Evolutionary conservation across 2,113 vertebrate species (phyloP), one percentile per base, ranked within the genome.

Genomic region (Lasiurus borealis): DNA sequence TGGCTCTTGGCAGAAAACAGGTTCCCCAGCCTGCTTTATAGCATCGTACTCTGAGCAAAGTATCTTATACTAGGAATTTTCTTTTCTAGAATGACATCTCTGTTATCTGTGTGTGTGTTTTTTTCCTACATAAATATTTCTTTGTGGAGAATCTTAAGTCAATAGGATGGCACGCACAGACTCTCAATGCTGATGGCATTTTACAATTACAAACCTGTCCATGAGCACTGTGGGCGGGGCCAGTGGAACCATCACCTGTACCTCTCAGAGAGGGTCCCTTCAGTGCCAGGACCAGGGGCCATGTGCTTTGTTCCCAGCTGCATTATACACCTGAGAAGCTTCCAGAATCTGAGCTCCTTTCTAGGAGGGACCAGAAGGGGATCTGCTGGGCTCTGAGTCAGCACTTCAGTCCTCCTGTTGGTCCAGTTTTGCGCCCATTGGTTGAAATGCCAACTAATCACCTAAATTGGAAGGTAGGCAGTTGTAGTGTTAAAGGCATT

Each of bases 121-220:
- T 75, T 46, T 40, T 8, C 14, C 25, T 81, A n/a, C 84, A 71
- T 96, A 90, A 90, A 94, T 89, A 87, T 95, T 94, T 94, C 93
- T 93, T 95, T 95, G 94, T 94, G 92, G 77, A 21, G 73, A 50
- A 44, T 81, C 57, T 4, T 0, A 27, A 23, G 72, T 73, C 80
- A 50, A n/a, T 6, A 52, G 44, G 76, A 93, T 71, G 40, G 73
- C 44, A 40, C 46, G 69, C 31, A 84, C 69, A 29, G 3, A 62
- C 69, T 44, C 3, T 2, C 8, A 16, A 29, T 3, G 8, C 81
- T 8, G 48, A 31, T 5, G 7, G 8, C 21, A 15, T 3, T 48
- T 72, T 40, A 21, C 2, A 21, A 34, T 31, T 44, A 72, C 46
- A 54, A 9, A 91, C 40, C 25, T 2, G 2, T 3, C 27, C 27